These are phyloP conservation scores for Oncorhynchus mykiss DNA, from an alignment of 2,113 vertebrate species.

Conservation along the genomic window DNA sequence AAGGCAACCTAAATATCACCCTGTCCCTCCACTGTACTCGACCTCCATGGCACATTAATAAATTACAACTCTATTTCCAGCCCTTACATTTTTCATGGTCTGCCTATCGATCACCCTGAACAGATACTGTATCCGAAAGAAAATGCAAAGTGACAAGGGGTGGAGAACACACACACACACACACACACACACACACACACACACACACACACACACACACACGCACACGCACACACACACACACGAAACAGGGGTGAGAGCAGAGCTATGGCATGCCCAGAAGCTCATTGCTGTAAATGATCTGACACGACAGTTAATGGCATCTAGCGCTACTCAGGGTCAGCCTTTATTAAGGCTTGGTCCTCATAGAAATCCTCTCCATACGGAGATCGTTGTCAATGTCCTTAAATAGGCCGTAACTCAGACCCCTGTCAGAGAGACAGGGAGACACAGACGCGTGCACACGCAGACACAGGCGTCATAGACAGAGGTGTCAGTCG, in stretches of 20 bases:
- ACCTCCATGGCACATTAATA: slow-evolving; percentile 40
- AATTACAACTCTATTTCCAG: slow-evolving; percentile 48
- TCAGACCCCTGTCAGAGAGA: slow-evolving; percentile 26
- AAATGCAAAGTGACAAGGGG: slow-evolving; percentile 37
- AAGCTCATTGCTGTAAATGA: slow-evolving; percentile 52
- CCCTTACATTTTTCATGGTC: slow-evolving; percentile 48
- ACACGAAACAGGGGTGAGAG: slow-evolving; percentile 39
- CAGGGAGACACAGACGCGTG: too few relatives aligned
- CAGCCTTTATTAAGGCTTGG: slow-evolving; percentile 65
- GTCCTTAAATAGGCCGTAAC: slow-evolving; percentile 40
- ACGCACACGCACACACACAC: too few relatives aligned
- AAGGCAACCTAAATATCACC: background rate
- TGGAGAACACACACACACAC: background rate
- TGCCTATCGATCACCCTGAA: slow-evolving; percentile 51
- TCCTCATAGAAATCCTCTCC: slow-evolving; percentile 63
- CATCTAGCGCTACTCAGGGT: slow-evolving; percentile 54
- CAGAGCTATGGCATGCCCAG: slow-evolving; percentile 24
- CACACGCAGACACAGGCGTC: too few relatives aligned
- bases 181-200: too few relatives aligned
- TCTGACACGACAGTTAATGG: slow-evolving; percentile 53
- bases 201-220: too few relatives aligned
- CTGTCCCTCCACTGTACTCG: slow-evolving; percentile 24
- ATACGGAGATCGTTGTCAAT: slow-evolving; percentile 54
- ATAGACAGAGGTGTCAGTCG: slow-evolving; percentile 18
- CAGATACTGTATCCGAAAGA: slow-evolving; percentile 47